A percentile compares a stretch with the other conserved stretches of the same genome.
Conservation (phyloP, 2,113 vertebrate species). For the Heptranchias perlo region DNA sequence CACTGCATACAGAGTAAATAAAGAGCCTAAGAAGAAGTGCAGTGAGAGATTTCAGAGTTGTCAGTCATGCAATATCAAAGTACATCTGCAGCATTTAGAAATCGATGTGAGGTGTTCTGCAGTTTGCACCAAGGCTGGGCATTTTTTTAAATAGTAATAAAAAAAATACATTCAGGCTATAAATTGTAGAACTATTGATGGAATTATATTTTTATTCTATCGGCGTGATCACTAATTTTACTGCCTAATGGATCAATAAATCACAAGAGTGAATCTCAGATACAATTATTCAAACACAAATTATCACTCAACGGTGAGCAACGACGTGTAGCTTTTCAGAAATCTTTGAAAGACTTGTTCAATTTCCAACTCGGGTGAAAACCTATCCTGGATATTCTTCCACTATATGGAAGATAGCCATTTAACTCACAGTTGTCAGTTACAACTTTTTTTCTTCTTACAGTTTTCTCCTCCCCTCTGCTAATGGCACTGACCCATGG, state of each 20-base stretch:
- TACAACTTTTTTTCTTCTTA: background rate
- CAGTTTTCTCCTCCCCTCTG: background rate
- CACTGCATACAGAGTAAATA: background rate
- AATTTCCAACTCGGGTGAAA: background rate
- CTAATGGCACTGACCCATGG: background rate
- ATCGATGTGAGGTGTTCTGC: background rate
- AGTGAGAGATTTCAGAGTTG: background rate
- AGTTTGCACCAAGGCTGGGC: background rate
- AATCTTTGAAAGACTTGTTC: background rate
- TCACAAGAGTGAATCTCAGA: slow-evolving; percentile 4
- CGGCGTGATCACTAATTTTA: background rate
- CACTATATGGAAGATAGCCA: background rate
- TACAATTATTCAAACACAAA: slow-evolving; percentile 25
- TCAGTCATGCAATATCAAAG: slow-evolving; percentile 9
- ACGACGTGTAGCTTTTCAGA: background rate
- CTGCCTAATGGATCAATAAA: slow-evolving; percentile 29
- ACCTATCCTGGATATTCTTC: background rate
- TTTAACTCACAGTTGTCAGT: background rate
- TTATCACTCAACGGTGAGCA: background rate
- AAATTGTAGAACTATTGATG: background rate
- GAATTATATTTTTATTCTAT: slow-evolving; percentile 6
- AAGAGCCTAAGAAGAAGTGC: background rate
- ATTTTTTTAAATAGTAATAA: background rate
- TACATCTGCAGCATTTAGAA: slow-evolving; percentile 16
- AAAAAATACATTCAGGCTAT: background rate